Conservation (phyloP, 2,797 vertebrate genomes). For the Pachyuromys duprasi region DNA sequence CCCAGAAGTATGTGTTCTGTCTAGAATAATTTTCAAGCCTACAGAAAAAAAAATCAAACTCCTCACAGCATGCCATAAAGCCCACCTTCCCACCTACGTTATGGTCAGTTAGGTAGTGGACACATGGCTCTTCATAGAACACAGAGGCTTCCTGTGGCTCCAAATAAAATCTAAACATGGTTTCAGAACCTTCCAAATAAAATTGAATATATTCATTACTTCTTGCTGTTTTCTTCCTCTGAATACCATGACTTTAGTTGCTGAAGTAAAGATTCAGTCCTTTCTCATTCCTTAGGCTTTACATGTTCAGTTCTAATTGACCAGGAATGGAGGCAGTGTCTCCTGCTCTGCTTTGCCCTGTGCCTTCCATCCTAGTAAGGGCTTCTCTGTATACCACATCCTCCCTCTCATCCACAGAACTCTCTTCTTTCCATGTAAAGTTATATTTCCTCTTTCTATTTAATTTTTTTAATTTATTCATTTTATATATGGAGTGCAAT, state of each 20-base stretch:
- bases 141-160: not conserved
- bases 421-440: not conserved
- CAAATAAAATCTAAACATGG: not conserved
- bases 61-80: not conserved
- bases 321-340: not conserved
- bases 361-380: not conserved
- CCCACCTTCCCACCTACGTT: not conserved
- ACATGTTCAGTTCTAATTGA: not conserved
- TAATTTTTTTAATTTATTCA: too few relatives aligned
- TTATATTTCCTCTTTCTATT: not conserved
- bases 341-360: not conserved
- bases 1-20: not conserved
- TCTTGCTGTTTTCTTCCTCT: not conserved
- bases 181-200: not conserved
- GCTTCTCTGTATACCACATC: not conserved
- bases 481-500: too few relatives aligned
- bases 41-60: not conserved
- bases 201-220: not conserved
- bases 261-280: not conserved
- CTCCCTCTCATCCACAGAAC: not conserved
- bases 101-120: not conserved
- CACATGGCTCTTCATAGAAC: not conserved
- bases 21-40: not conserved
- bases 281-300: not conserved
- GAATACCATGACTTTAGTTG: not conserved